Conservation (phyloP, 2,113 vertebrate genomes). For the Solenodon paradoxus region DNA sequence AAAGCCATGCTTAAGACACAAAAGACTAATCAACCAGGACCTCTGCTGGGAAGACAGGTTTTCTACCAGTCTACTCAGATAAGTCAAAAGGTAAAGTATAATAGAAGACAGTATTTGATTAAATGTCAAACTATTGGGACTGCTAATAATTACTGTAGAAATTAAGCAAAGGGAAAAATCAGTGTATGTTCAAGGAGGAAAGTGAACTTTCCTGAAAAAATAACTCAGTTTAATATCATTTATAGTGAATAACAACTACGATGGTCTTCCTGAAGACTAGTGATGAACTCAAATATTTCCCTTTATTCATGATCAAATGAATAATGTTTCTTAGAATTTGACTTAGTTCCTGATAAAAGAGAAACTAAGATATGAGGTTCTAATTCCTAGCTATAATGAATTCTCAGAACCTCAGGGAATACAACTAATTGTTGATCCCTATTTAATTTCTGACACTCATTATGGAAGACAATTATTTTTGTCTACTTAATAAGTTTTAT, state of each 20-base stretch:
- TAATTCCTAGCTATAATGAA: slow-evolving; percentile 8
- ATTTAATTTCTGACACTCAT: slow-evolving; percentile 13
- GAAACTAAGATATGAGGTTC: background rate
- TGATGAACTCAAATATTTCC: background rate
- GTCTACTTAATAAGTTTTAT: background rate
- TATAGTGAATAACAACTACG: background rate
- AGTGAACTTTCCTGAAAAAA: background rate
- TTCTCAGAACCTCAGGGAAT: background rate
- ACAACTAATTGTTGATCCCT: background rate
- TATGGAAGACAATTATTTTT: background rate
- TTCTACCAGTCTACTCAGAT: background rate
- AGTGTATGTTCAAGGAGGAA: background rate
- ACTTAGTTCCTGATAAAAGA: background rate
- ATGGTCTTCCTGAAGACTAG: background rate
- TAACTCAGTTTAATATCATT: background rate
- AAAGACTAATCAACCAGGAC: background rate
- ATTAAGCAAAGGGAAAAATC: background rate
- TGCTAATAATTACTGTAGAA: background rate
- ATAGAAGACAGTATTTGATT: background rate
- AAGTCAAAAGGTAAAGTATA: background rate
- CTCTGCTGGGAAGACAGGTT: background rate
- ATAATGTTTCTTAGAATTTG: background rate
- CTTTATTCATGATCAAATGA: background rate
- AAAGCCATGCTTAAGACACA: background rate
- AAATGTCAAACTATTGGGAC: background rate